Evolutionary conservation across 2,888 invertebrate species (phyloP).

Genomic region (Synanthedon vespiformis): DNA sequence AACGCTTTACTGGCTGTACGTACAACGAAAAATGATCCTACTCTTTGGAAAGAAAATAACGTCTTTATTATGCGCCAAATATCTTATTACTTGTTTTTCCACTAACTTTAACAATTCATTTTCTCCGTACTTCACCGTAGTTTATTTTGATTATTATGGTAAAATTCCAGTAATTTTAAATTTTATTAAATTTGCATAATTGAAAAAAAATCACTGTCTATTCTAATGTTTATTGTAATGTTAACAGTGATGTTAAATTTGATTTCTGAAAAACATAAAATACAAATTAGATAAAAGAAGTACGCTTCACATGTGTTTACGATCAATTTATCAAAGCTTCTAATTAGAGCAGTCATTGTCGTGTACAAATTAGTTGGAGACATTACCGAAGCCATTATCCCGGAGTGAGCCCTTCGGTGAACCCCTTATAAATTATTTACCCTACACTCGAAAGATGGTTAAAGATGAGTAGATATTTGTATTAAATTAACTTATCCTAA

Average conservation of each 20-base stretch:
- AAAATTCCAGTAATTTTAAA: no score
- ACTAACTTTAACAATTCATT: constrained; percentile 26
- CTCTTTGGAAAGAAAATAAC: constrained; percentile 23
- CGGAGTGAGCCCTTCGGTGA: constrained; percentile 4
- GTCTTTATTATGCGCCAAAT: constrained; percentile 37
- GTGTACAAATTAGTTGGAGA: constrained; percentile 9
- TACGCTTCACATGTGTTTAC: constrained; percentile 4
- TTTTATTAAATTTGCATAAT: no score
- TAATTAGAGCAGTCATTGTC: constrained; percentile 7
- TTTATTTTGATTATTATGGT: no score
- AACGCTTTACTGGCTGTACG: constrained; percentile 8
- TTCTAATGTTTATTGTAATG: no score
- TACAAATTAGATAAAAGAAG: neutral
- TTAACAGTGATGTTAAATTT: no score
- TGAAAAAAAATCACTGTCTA: no score
- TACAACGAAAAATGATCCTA: constrained; percentile 38
- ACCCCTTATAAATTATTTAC: constrained; percentile 9
- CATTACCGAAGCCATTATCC: constrained; percentile 12
- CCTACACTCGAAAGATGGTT: neutral
- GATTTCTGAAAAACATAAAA: no score
- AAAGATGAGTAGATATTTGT: neutral
- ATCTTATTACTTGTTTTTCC: constrained; percentile 32
- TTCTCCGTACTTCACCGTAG: neutral
- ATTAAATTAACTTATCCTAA: no score
- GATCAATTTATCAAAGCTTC: constrained; percentile 10